These are phyloP conservation scores for Orthosia gracilis DNA, from an alignment of 2,888 invertebrate genomes.

Conservation along the genomic window DNA sequence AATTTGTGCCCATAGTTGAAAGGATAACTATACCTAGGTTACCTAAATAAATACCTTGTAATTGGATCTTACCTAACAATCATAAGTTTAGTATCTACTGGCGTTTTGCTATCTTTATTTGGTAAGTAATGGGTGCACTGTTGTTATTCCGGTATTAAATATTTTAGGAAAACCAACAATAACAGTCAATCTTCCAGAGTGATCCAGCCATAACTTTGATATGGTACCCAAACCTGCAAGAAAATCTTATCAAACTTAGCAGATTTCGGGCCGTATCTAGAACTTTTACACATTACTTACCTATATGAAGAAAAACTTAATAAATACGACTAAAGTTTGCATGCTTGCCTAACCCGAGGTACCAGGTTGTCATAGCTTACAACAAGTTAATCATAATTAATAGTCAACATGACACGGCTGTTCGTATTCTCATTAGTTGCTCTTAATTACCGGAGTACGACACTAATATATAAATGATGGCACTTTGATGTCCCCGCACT, in stretches of 20 bases:
- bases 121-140: no score
- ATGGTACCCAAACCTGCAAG: slow-evolving; percentile 34
- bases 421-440: slow-evolving; percentile 66
- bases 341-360: slow-evolving; percentile 27
- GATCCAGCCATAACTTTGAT: slow-evolving; percentile 34
- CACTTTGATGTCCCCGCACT: slow-evolving; percentile 60
- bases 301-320: slow-evolving; percentile 31
- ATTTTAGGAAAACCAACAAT: background rate
- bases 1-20: no score
- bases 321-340: slow-evolving; percentile 42
- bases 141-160: no score
- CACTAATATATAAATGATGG: slow-evolving; percentile 71
- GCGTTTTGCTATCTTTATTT: no score
- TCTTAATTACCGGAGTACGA: slow-evolving; percentile 64
- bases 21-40: no score
- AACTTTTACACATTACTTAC: slow-evolving; percentile 22
- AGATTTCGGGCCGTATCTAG: slow-evolving; percentile 30
- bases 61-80: no score
- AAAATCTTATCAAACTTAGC: slow-evolving; percentile 47
- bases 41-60: no score
- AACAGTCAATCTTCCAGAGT: slow-evolving; percentile 28
- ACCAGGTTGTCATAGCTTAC: slow-evolving; percentile 36
- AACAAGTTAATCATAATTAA: slow-evolving; percentile 65
- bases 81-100: no score
- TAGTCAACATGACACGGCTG: slow-evolving; percentile 65